These are phyloP conservation scores for Chaetops frenatus DNA, from an alignment of 2,113 vertebrate genomes.

Conservation along the genomic window DNA sequence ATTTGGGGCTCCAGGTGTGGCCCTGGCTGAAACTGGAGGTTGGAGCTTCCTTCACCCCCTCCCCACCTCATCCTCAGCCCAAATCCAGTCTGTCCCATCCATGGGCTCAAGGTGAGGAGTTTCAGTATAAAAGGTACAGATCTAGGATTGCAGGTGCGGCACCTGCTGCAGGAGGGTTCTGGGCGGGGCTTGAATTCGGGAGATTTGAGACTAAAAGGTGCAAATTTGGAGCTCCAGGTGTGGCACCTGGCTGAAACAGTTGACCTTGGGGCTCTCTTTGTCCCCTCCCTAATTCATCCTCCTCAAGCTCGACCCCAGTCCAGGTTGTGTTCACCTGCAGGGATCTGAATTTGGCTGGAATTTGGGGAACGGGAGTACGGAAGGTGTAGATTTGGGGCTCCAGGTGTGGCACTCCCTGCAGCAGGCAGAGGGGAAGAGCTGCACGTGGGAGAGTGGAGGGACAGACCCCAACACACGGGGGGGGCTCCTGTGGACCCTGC, in stretches of 20 bases:
- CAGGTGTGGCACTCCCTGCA: not conserved
- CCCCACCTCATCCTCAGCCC: not conserved
- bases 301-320: not conserved
- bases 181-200: not conserved
- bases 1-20: not conserved
- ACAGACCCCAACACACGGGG: accelerated
- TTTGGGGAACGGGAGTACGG: not conserved
- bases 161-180: not conserved
- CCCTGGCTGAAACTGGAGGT: not conserved
- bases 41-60: not conserved
- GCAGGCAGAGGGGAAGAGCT: not conserved
- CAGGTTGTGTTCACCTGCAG: not conserved
- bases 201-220: not conserved
- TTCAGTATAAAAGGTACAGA: not conserved
- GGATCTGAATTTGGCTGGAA: not conserved
- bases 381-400: not conserved
- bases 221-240: not conserved
- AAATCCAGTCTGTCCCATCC: not conserved
- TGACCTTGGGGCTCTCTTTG: not conserved
- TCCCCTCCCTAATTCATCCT: not conserved
- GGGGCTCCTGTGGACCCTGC: too few species aligned
- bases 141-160: not conserved
- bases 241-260: not conserved
- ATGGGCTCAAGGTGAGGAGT: not conserved
- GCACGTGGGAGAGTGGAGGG: not conserved